Conservation (phyloP, 2,797 vertebrate species). For the Vultur gryphus region DNA sequence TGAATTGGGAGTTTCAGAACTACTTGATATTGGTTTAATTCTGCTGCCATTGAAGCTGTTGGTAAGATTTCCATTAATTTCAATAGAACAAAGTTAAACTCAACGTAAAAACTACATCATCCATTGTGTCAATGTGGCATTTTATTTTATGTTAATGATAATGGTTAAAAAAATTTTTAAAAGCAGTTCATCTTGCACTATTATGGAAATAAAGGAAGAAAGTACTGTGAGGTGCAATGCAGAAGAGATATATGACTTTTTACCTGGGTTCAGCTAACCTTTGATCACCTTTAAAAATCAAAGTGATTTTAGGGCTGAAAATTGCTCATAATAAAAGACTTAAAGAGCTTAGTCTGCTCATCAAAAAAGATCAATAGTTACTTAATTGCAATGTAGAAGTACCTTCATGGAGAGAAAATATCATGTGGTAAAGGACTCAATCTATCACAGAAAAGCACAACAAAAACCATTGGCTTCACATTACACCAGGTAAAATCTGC, state of each 20-base stretch:
- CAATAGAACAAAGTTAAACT: background rate
- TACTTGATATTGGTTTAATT: background rate
- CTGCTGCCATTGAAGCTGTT: background rate
- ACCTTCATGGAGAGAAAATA: background rate
- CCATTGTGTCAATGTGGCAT: background rate
- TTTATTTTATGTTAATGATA: background rate
- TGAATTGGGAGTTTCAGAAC: background rate
- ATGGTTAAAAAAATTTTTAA: background rate
- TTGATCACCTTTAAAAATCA: conserved; percentile 31
- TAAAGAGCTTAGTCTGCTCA: conserved; percentile 19
- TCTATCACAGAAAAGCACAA: background rate
- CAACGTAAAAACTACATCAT: background rate
- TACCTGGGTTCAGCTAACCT: background rate
- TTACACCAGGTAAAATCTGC: background rate
- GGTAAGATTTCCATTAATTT: background rate
- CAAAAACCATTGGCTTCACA: background rate
- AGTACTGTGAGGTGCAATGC: background rate
- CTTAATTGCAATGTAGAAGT: background rate
- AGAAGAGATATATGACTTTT: background rate
- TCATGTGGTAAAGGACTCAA: background rate
- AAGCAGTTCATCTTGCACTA: background rate
- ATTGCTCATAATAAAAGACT: conserved; percentile 25
- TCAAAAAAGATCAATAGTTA: conserved; percentile 38
- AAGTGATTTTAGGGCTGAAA: conserved; percentile 10
- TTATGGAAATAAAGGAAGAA: background rate